Percentiles rank a stretch among this genome's conserved stretches.
Conservation (phyloP, 2,888 invertebrate genomes). For the Schizotus pectinicornis region DNA sequence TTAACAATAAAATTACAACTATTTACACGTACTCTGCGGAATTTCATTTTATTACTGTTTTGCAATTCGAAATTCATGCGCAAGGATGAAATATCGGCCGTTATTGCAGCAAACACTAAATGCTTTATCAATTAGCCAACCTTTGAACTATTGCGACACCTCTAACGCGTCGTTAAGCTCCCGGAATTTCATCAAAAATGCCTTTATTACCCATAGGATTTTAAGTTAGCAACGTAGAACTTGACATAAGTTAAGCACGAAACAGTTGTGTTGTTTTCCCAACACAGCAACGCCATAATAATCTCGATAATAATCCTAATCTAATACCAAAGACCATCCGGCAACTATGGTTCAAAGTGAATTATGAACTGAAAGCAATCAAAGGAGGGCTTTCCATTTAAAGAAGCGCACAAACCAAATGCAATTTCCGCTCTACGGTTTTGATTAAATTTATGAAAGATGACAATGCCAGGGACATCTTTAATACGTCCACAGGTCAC, state of each 20-base stretch:
- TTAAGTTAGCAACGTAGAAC: background rate
- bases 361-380: slow-evolving; percentile 29
- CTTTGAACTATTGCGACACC: slow-evolving; percentile 35
- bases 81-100: slow-evolving; percentile 29
- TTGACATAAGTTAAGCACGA: background rate
- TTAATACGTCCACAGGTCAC: slow-evolving; percentile 40
- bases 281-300: background rate
- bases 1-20: too few species aligned
- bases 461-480: slow-evolving; percentile 43
- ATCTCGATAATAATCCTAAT: slow-evolving; percentile 5
- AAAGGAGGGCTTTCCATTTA: slow-evolving; percentile 24
- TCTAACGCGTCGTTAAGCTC: slow-evolving; percentile 23
- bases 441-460: slow-evolving; percentile 48
- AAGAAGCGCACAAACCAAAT: slow-evolving; percentile 32
- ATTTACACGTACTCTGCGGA: too few species aligned
- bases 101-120: slow-evolving; percentile 27
- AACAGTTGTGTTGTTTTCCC: background rate
- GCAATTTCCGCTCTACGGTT: slow-evolving; percentile 42
- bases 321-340: slow-evolving; percentile 3
- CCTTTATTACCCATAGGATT: slow-evolving; percentile 1
- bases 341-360: slow-evolving; percentile 13
- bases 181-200: slow-evolving; percentile 27
- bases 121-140: slow-evolving; percentile 38
- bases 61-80: slow-evolving; percentile 7
- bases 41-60: too few species aligned